Percentiles rank a stretch among this genome's conserved stretches.
Conservation (phyloP, 2,113 vertebrate species). For the Sprattus sprattus region DNA sequence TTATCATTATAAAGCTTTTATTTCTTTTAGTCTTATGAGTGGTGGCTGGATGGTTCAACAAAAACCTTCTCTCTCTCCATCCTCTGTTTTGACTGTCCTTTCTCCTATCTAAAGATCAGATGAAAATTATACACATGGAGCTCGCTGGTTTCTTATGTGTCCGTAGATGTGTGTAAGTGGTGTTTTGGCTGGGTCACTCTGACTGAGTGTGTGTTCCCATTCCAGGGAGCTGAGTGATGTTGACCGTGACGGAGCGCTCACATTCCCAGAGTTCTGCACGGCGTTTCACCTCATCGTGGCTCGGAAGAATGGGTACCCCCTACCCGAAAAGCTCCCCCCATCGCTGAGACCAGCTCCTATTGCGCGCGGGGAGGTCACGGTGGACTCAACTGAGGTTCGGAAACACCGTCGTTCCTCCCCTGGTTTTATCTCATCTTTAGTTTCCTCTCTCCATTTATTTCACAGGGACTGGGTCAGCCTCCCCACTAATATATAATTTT, state of each 20-base stretch:
- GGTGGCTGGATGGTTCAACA: neutral
- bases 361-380: constrained; percentile 61
- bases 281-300: constrained; percentile 96
- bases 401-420: neutral
- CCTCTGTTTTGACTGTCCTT: neutral
- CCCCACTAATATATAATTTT: neutral
- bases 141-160: neutral
- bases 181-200: neutral
- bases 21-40: neutral
- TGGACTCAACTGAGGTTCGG: constrained; percentile 53
- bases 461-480: neutral
- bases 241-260: constrained; percentile 89
- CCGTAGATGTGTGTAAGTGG: neutral
- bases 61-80: neutral
- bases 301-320: constrained; percentile 88
- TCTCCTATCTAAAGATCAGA: neutral
- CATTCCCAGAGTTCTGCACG: constrained; percentile 86
- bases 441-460: neutral
- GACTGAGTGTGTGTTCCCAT: neutral
- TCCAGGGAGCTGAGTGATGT: constrained; percentile 91
- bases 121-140: neutral
- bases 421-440: neutral
- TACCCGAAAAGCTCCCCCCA: constrained; percentile 84
- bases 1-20: neutral
- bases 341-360: constrained; percentile 75